Base-by-base conservation (phyloP, 2,113 vertebrate species). In the Aramus guarauna region DNA sequence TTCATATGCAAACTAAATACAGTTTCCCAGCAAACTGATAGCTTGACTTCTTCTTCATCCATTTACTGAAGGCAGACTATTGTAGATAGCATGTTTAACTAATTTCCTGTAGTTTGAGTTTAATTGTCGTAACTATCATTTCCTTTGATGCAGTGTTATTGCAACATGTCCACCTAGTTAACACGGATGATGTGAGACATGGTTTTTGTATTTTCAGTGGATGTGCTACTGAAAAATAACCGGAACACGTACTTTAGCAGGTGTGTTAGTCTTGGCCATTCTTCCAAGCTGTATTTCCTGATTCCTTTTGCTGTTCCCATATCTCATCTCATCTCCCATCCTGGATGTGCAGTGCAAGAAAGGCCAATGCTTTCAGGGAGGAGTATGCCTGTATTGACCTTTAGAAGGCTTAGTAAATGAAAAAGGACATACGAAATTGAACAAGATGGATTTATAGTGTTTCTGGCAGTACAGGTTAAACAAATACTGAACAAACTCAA, bases 231-330 rank as follows among this genome's bases (percentile, higher is more conserved):
- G 88, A 78, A 91, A 96, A 96, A 96, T 81, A 74, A 59, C 69
- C 14, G 50, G 84, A 93, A 88, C 36, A 56, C 37, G 67, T 37
- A 85, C 41, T 93, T 95, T 78, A 88, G 68, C 95, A 93, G 93
- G 76, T 97, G 78, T 97, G 85, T 97, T 98, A 94, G 90, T 97
- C 90, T 98, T 98, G 97, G 96, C 97, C 97, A n/a, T 95, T 60
- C 53, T 97, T 98, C 88, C 69, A 90, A 36, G 26, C 15, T 93
- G 41, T n/a, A 95, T 95, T 98, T 98, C 89, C 95, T 97, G 90
- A 64, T 93, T 73, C 19, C 10, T 97, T 94, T 83, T 95, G 30
- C 75, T 92, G 63, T 96, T 97, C 90, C 43, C 80, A 91, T 47
- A 92, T 95, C 78, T 94, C 86, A 92, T 94, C 78, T 73, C 62